Base-by-base conservation (phyloP, 2,888 invertebrate species). In the Spilarctia lutea region DNA sequence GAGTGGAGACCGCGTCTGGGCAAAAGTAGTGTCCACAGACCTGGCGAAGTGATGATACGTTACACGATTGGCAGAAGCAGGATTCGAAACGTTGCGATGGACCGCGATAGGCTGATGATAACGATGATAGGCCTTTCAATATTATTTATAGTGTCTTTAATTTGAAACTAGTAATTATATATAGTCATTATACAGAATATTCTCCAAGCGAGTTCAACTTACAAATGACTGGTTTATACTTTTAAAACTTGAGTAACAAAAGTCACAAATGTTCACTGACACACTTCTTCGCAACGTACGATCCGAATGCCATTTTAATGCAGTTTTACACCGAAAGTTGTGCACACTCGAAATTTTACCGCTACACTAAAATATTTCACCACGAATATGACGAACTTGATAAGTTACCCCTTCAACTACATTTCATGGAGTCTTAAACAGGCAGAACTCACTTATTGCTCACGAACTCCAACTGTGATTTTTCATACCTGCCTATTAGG, bases 271-370 rank as follows among this genome's bases (percentile, higher is more conserved):
- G 24, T 76, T 79, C 79, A 79, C 75, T 75, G 72, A 72, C 83
- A 48, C 52, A 42, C 73, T 73, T 81, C 73, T 80, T 27, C 67
- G 45, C 66, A 33, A 52, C 27, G 27, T 45, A 72, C 45, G 35
- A n/a, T 33, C 48, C 48, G 39, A 73, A 69, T 70, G 77, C 72
- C 81, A 80, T 81, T 80, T 79, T 86, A 86, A 90, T 88, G 85
- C 87, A 87, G 87, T 87, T 88, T 89, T 91, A 92, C 92, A 91
- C 91, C 86, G 80, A 91, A 92, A 91, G 87, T 90, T 88, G 88
- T 87, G 88, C 87, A 84, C 88, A 88, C 90, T 91, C 87, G 83
- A 90, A 87, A 80, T 83, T 83, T 45, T 71, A 67, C 72, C 77
- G 78, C 67, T 79, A 87, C 87, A 84, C 86, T 89, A 87, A 88